Conservation (phyloP, 2,888 invertebrate species). For the Hirudinaria manillensis region DNA sequence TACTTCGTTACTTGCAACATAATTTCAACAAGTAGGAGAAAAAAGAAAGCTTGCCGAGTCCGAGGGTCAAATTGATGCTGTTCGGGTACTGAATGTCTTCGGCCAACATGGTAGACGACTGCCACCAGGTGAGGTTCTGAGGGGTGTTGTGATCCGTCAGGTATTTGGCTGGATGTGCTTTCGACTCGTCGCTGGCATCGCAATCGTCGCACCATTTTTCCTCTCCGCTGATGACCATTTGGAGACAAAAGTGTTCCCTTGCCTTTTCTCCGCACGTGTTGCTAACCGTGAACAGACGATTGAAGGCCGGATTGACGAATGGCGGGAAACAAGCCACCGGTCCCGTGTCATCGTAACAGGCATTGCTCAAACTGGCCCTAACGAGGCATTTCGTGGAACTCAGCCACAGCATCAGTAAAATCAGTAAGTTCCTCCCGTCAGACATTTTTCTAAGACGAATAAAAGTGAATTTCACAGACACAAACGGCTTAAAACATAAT, state of each 20-base stretch:
- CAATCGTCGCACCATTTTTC: constrained; percentile 66
- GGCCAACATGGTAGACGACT: constrained; percentile 72
- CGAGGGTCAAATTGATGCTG: constrained; percentile 83
- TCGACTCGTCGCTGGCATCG: constrained; percentile 58
- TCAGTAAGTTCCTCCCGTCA: not conserved
- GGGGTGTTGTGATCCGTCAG: constrained; percentile 86
- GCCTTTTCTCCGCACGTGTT: constrained; percentile 87
- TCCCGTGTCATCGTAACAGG: constrained; percentile 51
- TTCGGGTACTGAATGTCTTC: constrained; percentile 85
- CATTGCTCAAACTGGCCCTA: not conserved
- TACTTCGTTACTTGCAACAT: too few relatives aligned
- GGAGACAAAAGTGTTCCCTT: constrained; percentile 63
- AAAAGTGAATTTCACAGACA: too few relatives aligned
- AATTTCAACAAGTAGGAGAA: too few relatives aligned
- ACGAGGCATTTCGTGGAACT: not conserved
- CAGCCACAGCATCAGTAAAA: not conserved
- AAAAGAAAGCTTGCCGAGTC: constrained; percentile 64
- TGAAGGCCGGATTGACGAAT: constrained; percentile 91
- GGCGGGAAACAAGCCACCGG: constrained; percentile 83
- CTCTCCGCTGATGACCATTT: constrained; percentile 61
- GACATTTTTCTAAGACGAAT: too few relatives aligned
- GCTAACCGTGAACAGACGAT: constrained; percentile 79
- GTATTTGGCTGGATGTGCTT: constrained; percentile 68
- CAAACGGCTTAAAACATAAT: too few relatives aligned
- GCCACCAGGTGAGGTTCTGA: constrained; percentile 54